Evolutionary conservation across 2,797 vertebrate species (phyloP).

Genomic region (Hyperoplus immaculatus): DNA sequence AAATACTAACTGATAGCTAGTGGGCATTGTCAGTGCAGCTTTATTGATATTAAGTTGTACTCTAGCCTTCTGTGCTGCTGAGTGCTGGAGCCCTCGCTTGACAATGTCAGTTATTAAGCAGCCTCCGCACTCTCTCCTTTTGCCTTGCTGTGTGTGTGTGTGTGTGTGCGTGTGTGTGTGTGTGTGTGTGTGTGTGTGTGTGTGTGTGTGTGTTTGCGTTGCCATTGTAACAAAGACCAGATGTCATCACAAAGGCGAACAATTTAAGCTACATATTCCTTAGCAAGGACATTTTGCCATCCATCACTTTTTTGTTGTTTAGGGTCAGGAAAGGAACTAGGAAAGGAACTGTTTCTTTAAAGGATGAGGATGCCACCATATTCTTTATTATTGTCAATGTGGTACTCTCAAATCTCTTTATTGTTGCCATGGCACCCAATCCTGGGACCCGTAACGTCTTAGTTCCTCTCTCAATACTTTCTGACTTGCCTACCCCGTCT

Average conservation of each 20-base stretch:
- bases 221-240: conserved; percentile 43
- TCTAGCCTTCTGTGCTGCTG: conserved; percentile 26
- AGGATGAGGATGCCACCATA: neutral
- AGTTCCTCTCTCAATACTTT: neutral
- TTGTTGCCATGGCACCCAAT: too few species aligned
- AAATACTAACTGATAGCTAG: conserved; percentile 39
- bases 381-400: neutral
- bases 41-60: conserved; percentile 61
- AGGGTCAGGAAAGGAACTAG: neutral
- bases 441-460: neutral
- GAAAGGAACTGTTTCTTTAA: neutral
- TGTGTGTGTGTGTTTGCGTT: conserved; percentile 34
- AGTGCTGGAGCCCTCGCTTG: conserved; percentile 39
- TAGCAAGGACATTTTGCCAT: neutral
- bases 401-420: neutral
- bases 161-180: conserved; percentile 3
- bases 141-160: conserved; percentile 4
- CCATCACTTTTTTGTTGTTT: neutral
- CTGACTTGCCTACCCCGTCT: neutral
- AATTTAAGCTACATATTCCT: neutral
- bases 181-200: conserved; percentile 15
- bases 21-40: conserved; percentile 38
- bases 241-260: conserved; percentile 33
- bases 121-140: conserved; percentile 26
- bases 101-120: conserved; percentile 50